Evolutionary conservation across 2,113 vertebrate genomes (phyloP), one percentile per base, ranked within the genome.

Genomic region (Nerophis ophidion): DNA sequence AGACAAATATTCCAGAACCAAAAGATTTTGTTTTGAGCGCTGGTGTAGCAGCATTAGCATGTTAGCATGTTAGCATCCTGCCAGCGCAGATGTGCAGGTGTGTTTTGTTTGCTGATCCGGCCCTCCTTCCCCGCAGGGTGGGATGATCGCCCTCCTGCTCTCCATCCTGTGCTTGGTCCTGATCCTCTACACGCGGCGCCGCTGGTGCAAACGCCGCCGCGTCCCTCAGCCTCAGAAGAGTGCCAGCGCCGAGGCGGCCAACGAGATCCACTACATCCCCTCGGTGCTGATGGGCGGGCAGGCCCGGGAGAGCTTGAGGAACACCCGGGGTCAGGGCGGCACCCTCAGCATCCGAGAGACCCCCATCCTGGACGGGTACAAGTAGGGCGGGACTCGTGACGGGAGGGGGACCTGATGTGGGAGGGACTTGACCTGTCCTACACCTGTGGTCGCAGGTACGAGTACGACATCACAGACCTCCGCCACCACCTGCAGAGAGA

Each of bases 211-310:
- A 76, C 92, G 97, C 38, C 93, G 97, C 34, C 92, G 97, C 0
- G 95, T 98, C 35, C 97, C 97, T 0, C 97, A 99, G 83, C 97
- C 97, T 1, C 97, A 99, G 89, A 99, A 99, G 76, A 99, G 97
- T 0, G 97, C 96, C 65, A 99, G 97, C 0, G 97, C 97, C 0
- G 97, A 99, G 77, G 96, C 97, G 0, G 97, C 96, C 80, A 98
- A 99, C 1, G 97, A 99, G 89, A 99, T 99, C 75, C 97, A 99
- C 83, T 99, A 99, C 88, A 99, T 99, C 78, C 97, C 97, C 0
- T 99, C 97, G 0, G 97, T 99, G 76, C 90, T 99, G 79, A 96
- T 99, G 15, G 94, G 96, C 4, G 94, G 95, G 26, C 96, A 98
- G 0, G 96, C 95, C 14, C 87, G 97, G 1, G 97, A 99, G 81